Base-by-base conservation (phyloP, 2,113 vertebrate genomes). In the Tiliqua scincoides region DNA sequence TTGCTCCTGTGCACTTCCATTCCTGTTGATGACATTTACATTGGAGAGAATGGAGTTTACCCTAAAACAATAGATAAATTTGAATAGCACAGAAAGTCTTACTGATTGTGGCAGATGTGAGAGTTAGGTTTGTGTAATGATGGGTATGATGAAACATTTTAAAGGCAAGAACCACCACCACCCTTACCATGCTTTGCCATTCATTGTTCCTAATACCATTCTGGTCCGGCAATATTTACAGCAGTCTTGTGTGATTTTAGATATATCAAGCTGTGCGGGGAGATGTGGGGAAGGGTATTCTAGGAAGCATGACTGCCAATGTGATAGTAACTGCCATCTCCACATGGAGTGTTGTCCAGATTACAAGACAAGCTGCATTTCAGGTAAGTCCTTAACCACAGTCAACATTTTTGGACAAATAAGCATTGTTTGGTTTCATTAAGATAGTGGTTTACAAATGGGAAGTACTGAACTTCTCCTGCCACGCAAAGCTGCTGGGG, bases 291-390 rank as follows among this genome's bases (percentile, higher is more conserved):
- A 94, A 87, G 96, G 96, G 91, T 99, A 98, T 94, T 96, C 97
- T 97, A 97, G 98, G 93, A 96, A 97, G 72, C 92, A 95, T 94
- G 83, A 4, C 87, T 99, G 99, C 95, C 98, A 99, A 91, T 99
- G 99, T 97, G 99, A 99, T 91, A 97, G 96, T 92, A 97, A 15
- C 93, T 99, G 99, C 87, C 95, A 98, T 88, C 72, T 85, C 89
- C 98, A 97, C 95, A 95, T 91, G 91, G 99, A 99, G 92, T 99
- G 99, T 97, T 99, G 99, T 92, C 90, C 87, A 40, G 98, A 99
- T 95, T 99, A 95, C 94, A 97, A 96, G 94, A 94, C 91, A 89
- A 89, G 95, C 85, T 99, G 99, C 95, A 97, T 97, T 62, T 90
- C 95, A 94, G 95, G 99, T 99, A 97, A 95, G 90, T 95, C 77